Evolutionary conservation across 2,797 vertebrate species (phyloP), one percentile per base, ranked within the genome.

Genomic region (Rhinatrema bivittatum): DNA sequence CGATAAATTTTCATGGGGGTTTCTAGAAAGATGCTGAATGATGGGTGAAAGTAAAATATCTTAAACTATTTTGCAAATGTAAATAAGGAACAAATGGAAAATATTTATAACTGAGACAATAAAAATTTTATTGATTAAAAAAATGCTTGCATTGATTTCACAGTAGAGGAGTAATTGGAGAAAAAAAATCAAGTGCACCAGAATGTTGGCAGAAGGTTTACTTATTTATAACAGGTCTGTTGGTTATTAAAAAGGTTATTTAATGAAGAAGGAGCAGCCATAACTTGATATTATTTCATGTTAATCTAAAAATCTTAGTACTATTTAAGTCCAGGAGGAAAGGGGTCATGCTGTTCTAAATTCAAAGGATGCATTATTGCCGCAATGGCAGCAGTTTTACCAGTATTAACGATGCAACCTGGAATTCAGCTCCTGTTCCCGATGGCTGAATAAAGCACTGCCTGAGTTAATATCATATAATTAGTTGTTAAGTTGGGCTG

Each of bases 51-150:
- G 78, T 64, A 53, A 56, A 51, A 74, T 80, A 79, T 70, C 63
- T 78, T 77, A 68, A 77, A 84, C 72, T 86, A 89, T 94, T 96
- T 97, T 96, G 74, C 87, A 88, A 74, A 48, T 95, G 86, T 95
- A 88, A 79, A 91, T 91, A 90, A 73, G 50, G 68, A 65, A 64
- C 48, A 78, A 66, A 64, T 72, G 74, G 75, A 79, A 56, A 78
- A 73, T 90, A 91, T 94, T 97, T 97, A 90, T 92, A 90, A 86
- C 72, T 81, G 78, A 63, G 72, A 77, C 56, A 87, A 78, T 90
- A 79, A 91, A 82, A 78, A 72, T 79, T 70, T 62, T 76, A 78
- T 79, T 77, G 70, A 76, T 82, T 69, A 76, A 81, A 74, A 71
- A 22, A 64, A 58, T n/a, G n/a, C n/a, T n/a, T n/a, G n/a, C n/a